Base-by-base conservation (phyloP, 2,888 invertebrate species). In the Hydroisotoma schaefferi region DNA sequence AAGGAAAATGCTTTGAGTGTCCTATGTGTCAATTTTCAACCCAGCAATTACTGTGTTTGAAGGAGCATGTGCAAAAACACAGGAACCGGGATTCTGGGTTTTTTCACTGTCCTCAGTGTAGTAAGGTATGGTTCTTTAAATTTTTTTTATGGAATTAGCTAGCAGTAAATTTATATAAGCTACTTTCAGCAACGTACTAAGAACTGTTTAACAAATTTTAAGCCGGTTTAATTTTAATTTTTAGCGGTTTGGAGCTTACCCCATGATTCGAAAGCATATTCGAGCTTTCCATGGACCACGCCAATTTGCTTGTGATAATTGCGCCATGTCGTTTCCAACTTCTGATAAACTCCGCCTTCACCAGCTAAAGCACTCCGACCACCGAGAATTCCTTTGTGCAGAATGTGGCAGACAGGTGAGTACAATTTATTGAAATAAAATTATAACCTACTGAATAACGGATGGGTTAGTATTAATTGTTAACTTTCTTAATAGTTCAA, bases 331-430 rank as follows among this genome's bases (percentile, higher is more conserved):
- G 55, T 88, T 88, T 76, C 83, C 85, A 0, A 83, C 86, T 2
- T 77, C 82, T 27, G 87, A 87, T 75, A 88, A 87, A 74, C 77
- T 89, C 49, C 82, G 84, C 62, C 82, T 86, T 76, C 88, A 89
- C 76, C 80, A 85, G 77, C 76, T 88, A 55, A 81, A 82, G 76
- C 81, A 76, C 66, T 70, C 70, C 22, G 82, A 83, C 71, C 81
- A 81, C 71, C 79, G 83, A 51, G 86, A 87, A 74, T 88, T 87
- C 77, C 80, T 86, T 65, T 90, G 90, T 74, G 83, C 86, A 3
- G 82, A 84, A 73, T 52, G 89, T 76, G 87, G 86, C 0, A 85
- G 86, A 69, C 86, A 86, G 75, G n/a, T n/a, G 86, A 69, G n/a
- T n/a, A n/a, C n/a, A 38, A 10, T 48, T 15, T 33, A 28, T 18